Evolutionary conservation across 1,140 invertebrate species (phyloP), one percentile per base, ranked within the genome.

Genomic region (Heliconius himera): DNA sequence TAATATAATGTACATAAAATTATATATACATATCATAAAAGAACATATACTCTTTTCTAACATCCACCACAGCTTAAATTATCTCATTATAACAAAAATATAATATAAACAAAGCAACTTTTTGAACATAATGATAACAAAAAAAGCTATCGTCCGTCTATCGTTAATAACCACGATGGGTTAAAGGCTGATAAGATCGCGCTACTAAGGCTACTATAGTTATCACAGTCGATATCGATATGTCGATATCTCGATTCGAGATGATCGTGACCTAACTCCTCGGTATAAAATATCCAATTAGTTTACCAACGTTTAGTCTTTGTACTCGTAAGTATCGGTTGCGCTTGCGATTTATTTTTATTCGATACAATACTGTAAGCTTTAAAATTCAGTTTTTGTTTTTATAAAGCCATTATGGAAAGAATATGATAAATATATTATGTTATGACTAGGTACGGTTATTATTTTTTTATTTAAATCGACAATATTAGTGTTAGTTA

Each of bases 141-240:
- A 72, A 71, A 72, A 41, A 20, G 1, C 16, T 36, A 36, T 72
- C 70, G 73, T 77, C 79, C 84, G 88, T 89, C 85, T 76, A 85
- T 78, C 81, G 84, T 89, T 88, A 86, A 86, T 87, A 90, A 87
- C 84, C 70, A 56, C 60, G 77, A 84, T 83, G 77, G 84, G 72
- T 82, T 88, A 83, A 88, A 85, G 81, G 81, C 81, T 77, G 87
- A 90, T 88, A 87, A 87, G 83, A 89, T 90, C 88, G 78, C 83
- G 84, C 86, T 88, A 84, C 60, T 66, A 66, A 66, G 70, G 38
- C 70, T 72, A 22, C 70, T 79, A 83, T 79, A 80, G 78, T 85
- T 89, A 91, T 91, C 88, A 74, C 73, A 73, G 82, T 70, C 84
- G 87, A 83, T 73, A 91, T 90, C 89, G 83, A 83, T 84, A 85